Evolutionary conservation across 2,113 vertebrate genomes (phyloP), one percentile per base, ranked within the genome.

Genomic region (Dasyornis broadbenti): DNA sequence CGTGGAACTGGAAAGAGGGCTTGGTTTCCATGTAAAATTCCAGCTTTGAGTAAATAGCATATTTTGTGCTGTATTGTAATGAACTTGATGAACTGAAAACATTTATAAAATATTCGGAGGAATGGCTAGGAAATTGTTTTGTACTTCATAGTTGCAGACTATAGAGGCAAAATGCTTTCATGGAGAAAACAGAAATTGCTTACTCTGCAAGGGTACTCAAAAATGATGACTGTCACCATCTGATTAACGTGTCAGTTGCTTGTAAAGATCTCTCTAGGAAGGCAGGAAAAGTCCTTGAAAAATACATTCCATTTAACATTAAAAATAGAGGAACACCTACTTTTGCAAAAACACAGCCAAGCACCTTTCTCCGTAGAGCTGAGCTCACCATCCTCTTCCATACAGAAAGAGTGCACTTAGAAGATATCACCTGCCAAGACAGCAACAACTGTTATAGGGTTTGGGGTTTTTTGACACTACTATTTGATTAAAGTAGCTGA

Each of bases 391-490:
- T 18, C 27, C 27, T 78, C 11, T 37, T 65, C 50, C n/a, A 42
- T 15, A 13, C 8, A 57, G 28, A 33, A 44, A 45, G 16, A 49
- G 9, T 1, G 15, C 14, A 14, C 27, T 31, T 35, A 54, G 68
- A 81, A 82, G 23, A 7, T 49, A 10, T 24, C 73, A 53, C 4
- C 17, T 28, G 9, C 10, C 44, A 42, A 70, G 47, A 26, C 2
- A 37, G 19, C n/a, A 88, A 26, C 19, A 39, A 21, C 16, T 49
- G 16, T 30, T 65, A 35, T 0, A 21, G 20, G 12, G 11, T 61
- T 27, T 37, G 18, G 13, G 3, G 1, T 0, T 17, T 61, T 79
- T 54, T 37, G 18, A 15, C 52, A 6, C 7, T 40, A 35, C 6
- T 75, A 3, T 54, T 57, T 39, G 33, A 71, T 23, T 50, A 14